phyloP scores from a whole-genome alignment of 2,797 vertebrate genomes.

The Catharus ustulatus region DNA sequence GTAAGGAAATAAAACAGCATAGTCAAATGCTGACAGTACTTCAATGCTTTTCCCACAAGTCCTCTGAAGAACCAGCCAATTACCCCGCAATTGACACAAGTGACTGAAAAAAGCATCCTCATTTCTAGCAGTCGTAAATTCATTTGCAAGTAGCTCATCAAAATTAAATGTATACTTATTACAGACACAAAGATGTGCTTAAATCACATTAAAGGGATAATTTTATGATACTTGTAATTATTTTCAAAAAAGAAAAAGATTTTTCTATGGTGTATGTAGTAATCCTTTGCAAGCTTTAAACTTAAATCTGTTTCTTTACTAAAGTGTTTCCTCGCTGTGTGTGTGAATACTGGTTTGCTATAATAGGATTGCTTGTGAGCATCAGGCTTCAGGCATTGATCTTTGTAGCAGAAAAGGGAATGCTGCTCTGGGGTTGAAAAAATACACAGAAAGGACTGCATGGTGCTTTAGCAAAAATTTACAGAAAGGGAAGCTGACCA shows the following conservation, averaged over 20 bases:
- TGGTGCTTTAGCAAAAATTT: background rate
- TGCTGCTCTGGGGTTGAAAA: background rate
- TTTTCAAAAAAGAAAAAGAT: background rate
- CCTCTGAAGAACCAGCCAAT: constrained; percentile 56
- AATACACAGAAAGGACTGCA: background rate
- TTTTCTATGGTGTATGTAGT: background rate
- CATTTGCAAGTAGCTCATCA: constrained; percentile 48
- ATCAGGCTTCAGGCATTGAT: constrained; percentile 49
- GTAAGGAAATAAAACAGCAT: constrained; percentile 21
- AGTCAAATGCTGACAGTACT: constrained; percentile 28
- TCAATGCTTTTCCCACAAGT: constrained; percentile 21
- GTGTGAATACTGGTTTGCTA: constrained; percentile 15
- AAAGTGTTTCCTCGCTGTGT: background rate
- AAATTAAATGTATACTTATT: constrained; percentile 50
- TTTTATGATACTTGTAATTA: constrained; percentile 49
- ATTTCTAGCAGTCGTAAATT: background rate
- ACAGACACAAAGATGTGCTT: constrained; percentile 45
- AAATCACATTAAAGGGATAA: constrained; percentile 52
- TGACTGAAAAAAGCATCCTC: constrained; percentile 39
- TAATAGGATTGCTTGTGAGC: constrained; percentile 45
- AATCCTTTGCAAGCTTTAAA: constrained; percentile 28
- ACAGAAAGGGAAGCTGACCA: background rate
- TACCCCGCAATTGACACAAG: constrained; percentile 56
- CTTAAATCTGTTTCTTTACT: constrained; percentile 45
- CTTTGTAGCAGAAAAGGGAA: constrained; percentile 33